Percentiles rank a stretch among this genome's conserved stretches.
Conservation (phyloP, 2,888 invertebrate genomes). For the Sarcophaga carnaria region DNA sequence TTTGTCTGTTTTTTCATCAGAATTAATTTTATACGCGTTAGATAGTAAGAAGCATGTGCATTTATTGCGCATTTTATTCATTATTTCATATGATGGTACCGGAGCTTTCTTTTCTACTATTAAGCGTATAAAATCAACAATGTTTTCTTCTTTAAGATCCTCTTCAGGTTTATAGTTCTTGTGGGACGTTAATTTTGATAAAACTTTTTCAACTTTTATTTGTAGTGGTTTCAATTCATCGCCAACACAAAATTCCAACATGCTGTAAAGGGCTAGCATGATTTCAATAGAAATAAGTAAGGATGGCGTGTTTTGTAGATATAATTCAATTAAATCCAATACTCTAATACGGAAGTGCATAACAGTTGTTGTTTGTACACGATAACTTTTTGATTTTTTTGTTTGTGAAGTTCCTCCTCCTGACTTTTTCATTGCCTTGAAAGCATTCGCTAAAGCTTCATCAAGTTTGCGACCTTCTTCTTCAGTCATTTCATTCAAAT, state of each 20-base stretch:
- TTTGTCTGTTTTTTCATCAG: conserved; percentile 51
- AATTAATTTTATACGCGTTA: conserved; percentile 69
- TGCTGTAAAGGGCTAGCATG: conserved; percentile 86
- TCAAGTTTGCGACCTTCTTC: conserved; percentile 89
- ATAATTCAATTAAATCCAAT: conserved; percentile 89
- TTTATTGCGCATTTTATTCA: conserved; percentile 75
- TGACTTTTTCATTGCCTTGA: conserved; percentile 81
- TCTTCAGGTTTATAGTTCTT: conserved; percentile 70
- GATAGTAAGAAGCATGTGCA: conserved; percentile 75
- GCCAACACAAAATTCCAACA: conserved; percentile 87
- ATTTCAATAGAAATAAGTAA: conserved; percentile 87
- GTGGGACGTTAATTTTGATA: conserved; percentile 73
- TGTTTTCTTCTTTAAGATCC: conserved; percentile 73
- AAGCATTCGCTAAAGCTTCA: conserved; percentile 88
- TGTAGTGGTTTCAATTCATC: conserved; percentile 87
- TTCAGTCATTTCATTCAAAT: conserved; percentile 89
- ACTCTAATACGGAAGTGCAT: conserved; percentile 89
- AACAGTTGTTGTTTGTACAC: conserved; percentile 85
- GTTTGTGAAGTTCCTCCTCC: conserved; percentile 71
- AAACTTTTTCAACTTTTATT: conserved; percentile 83
- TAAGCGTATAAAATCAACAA: conserved; percentile 74
- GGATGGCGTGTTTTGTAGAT: conserved; percentile 87
- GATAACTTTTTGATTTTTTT: conserved; percentile 84
- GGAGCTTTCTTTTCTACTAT: conserved; percentile 76
- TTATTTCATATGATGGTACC: conserved; percentile 71